Percentiles rank a stretch among this genome's conserved stretches.
These are phyloP conservation scores for Hyalella azteca DNA, from an alignment of 2,888 invertebrate genomes.

Conservation along the genomic window DNA sequence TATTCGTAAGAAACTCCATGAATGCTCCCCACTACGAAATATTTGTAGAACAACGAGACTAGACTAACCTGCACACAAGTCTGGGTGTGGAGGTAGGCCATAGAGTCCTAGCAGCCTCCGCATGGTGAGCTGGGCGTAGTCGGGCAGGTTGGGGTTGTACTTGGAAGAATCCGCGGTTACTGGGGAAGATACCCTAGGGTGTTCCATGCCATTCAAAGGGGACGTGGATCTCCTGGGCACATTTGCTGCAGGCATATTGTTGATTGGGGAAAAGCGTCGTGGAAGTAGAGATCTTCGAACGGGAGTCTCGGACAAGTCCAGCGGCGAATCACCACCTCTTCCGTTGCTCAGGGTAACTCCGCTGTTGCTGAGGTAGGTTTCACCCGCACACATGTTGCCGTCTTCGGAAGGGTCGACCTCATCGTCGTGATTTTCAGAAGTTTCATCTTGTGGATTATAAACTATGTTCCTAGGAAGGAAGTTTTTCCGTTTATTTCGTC, in stretches of 20 bases:
- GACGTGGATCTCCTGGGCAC: constrained; percentile 37
- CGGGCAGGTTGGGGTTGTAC: constrained; percentile 69
- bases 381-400: constrained; percentile 20
- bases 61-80: constrained; percentile 72
- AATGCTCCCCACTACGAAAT: too few relatives aligned
- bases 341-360: constrained; percentile 38
- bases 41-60: not conserved
- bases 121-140: constrained; percentile 80
- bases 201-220: constrained; percentile 40
- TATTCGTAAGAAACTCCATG: too few relatives aligned
- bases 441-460: constrained; percentile 57
- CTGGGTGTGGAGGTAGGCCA: constrained; percentile 75
- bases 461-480: constrained; percentile 77
- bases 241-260: not conserved
- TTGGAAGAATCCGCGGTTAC: constrained; percentile 69
- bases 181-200: constrained; percentile 23
- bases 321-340: constrained; percentile 46
- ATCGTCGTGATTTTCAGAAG: constrained; percentile 36
- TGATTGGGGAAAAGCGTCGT: constrained; percentile 45
- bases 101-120: constrained; percentile 78
- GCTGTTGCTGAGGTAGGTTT: constrained; percentile 42
- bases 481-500: constrained; percentile 75
- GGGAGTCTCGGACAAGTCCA: constrained; percentile 58
- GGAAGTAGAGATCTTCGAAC: constrained; percentile 50
- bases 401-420: constrained; percentile 45